phyloP scores from a whole-genome alignment of 1,140 invertebrate species.

The Phortica variegata region DNA sequence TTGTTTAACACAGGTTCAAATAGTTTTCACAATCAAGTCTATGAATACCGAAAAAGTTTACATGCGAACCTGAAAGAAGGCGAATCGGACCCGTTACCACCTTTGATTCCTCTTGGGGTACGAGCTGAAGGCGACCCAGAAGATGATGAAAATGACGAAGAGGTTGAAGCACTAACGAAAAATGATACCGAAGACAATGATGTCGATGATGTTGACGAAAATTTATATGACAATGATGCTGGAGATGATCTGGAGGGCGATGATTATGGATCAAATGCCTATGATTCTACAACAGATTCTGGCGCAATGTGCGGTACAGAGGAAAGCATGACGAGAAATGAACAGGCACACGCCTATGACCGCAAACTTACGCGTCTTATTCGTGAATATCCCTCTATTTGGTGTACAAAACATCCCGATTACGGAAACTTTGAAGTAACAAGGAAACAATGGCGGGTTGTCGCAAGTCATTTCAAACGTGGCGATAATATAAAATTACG shows the following conservation, averaged over 20 bases:
- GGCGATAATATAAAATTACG: conserved; percentile 46
- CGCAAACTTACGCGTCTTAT: conserved; percentile 42
- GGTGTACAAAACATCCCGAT: conserved; percentile 47
- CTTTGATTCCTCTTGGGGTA: conserved; percentile 34
- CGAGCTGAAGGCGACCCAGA: conserved; percentile 37
- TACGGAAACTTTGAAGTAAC: conserved; percentile 49
- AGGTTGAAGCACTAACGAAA: conserved; percentile 10
- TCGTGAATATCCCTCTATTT: conserved; percentile 46
- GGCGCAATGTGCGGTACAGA: conserved; percentile 25
- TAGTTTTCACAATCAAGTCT: conserved; percentile 50
- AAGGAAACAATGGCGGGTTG: conserved; percentile 45
- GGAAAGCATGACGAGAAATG: conserved; percentile 47
- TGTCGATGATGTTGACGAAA: conserved; percentile 13
- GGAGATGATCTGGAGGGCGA: conserved; percentile 31
- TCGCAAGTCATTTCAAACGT: conserved; percentile 41
- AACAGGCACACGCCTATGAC: conserved; percentile 47
- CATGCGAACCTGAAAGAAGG: conserved; percentile 47
- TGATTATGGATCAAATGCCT: conserved; percentile 5
- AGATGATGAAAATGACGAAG: conserved; percentile 33
- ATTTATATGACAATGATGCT: conserved; percentile 25
- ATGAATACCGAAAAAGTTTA: conserved; percentile 49
- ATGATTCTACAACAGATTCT: neutral
- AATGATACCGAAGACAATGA: conserved; percentile 19
- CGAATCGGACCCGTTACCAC: conserved; percentile 32
- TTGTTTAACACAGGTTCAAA: conserved; percentile 44